Conservation (phyloP, 2,797 vertebrate species). For the Halcyon leucocephala region DNA sequence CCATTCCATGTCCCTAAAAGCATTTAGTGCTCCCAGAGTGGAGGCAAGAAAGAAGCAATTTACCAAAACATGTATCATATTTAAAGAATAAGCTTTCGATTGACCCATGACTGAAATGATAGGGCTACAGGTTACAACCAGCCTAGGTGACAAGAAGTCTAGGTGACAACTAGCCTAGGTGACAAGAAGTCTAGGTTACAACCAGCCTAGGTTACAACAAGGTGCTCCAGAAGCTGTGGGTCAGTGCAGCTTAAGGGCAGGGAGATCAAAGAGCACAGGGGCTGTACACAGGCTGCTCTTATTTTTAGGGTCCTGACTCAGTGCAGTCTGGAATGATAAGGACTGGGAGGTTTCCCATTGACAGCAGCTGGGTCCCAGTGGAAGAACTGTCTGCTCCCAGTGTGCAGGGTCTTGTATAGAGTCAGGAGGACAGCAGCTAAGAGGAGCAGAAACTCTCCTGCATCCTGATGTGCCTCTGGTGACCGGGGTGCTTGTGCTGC, state of each 20-base stretch:
- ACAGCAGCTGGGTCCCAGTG: neutral
- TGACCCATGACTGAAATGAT: neutral
- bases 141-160: too few species aligned
- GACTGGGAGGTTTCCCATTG: neutral
- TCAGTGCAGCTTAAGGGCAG: rapidly evolving
- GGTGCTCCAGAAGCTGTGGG: neutral
- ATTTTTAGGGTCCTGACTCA: slow-evolving; percentile 31
- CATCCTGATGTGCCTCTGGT: neutral
- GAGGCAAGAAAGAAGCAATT: neutral
- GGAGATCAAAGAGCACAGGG: neutral
- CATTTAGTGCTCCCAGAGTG: neutral
- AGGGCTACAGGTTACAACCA: neutral
- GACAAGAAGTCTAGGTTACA: too few species aligned
- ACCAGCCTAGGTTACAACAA: too few species aligned
- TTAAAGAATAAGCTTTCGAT: neutral
- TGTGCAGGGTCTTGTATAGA: neutral
- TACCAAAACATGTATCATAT: neutral
- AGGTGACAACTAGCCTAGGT: too few species aligned
- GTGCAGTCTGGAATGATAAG: neutral
- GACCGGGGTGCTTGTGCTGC: neutral
- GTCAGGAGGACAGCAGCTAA: neutral
- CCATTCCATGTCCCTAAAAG: neutral
- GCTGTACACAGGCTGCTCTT: neutral
- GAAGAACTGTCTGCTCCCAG: neutral
- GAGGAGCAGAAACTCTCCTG: neutral